Percentiles rank a stretch among this genome's conserved stretches.
These are phyloP conservation scores for Pterophyllum scalare DNA, from an alignment of 2,113 vertebrate genomes.

Conservation along the genomic window DNA sequence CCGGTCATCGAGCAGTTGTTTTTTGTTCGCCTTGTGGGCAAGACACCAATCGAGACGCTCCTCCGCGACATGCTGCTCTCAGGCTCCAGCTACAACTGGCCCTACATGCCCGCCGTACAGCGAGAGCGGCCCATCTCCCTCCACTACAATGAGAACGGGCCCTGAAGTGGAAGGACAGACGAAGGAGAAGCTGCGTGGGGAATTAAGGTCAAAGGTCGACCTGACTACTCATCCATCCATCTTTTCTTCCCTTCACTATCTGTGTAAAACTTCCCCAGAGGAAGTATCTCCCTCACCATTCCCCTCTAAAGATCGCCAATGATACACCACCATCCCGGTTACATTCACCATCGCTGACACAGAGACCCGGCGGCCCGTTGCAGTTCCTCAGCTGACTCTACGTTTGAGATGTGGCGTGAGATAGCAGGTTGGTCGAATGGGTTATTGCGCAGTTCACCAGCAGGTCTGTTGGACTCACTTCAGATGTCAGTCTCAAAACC, in stretches of 20 bases:
- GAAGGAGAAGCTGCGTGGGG: background rate
- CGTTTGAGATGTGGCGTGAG: constrained; percentile 52
- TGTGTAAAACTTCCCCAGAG: constrained; percentile 21
- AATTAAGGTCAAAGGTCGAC: background rate
- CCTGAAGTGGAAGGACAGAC: constrained; percentile 59
- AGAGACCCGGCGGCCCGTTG: constrained; percentile 32
- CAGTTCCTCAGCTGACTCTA: constrained; percentile 15
- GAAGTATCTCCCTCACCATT: constrained; percentile 51
- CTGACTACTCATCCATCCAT: constrained; percentile 6
- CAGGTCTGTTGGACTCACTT: constrained; percentile 71
- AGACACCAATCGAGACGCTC: constrained; percentile 90
- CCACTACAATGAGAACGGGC: constrained; percentile 85
- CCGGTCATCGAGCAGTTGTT: constrained; percentile 91
- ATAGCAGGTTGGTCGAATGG: constrained; percentile 53
- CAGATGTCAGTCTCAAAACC: constrained; percentile 48
- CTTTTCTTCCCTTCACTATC: constrained; percentile 16
- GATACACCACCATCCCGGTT: background rate
- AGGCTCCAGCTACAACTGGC: constrained; percentile 89
- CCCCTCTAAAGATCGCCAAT: constrained; percentile 24
- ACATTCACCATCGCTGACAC: constrained; percentile 7
- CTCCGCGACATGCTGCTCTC: constrained; percentile 90
- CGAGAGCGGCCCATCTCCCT: constrained; percentile 82
- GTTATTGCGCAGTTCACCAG: constrained; percentile 64
- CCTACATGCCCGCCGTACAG: constrained; percentile 86
- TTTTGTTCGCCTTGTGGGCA: constrained; percentile 88